Conservation (phyloP, 1,140 invertebrate genomes). For the Frieseomelitta varia region DNA sequence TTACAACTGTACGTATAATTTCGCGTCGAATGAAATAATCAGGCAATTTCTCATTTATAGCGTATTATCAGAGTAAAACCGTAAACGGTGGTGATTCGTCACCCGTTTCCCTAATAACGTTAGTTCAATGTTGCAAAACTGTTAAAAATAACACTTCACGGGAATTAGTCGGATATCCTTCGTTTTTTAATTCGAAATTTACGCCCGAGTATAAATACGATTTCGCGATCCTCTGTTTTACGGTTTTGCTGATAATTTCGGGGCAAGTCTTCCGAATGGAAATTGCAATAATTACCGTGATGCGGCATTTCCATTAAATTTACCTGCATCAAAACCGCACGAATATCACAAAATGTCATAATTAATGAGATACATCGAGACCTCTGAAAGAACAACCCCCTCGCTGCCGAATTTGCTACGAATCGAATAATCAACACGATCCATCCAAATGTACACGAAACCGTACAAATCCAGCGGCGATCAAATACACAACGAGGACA, state of each 20-base stretch:
- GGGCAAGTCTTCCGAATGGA: neutral
- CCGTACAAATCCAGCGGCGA: neutral
- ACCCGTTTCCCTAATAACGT: too few relatives aligned
- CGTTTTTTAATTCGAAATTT: neutral
- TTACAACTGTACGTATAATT: too few relatives aligned
- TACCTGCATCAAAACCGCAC: neutral
- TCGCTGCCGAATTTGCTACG: neutral
- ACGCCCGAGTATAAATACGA: neutral
- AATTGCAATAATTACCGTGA: conserved; percentile 12
- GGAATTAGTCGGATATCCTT: neutral
- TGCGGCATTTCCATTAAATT: neutral
- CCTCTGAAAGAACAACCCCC: neutral
- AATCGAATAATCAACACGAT: neutral
- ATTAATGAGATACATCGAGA: neutral
- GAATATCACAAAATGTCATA: neutral
- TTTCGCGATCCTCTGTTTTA: neutral
- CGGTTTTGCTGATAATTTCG: neutral
- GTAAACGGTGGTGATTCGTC: too few relatives aligned
- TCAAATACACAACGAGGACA: neutral
- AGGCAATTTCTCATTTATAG: too few relatives aligned
- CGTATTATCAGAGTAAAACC: too few relatives aligned
- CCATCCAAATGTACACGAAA: neutral
- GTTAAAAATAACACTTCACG: too few relatives aligned
- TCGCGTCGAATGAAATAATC: too few relatives aligned
- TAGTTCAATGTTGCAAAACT: too few relatives aligned